Evolutionary conservation across 2,113 vertebrate species (phyloP).

Genomic region (Brienomyrus longianalis): DNA sequence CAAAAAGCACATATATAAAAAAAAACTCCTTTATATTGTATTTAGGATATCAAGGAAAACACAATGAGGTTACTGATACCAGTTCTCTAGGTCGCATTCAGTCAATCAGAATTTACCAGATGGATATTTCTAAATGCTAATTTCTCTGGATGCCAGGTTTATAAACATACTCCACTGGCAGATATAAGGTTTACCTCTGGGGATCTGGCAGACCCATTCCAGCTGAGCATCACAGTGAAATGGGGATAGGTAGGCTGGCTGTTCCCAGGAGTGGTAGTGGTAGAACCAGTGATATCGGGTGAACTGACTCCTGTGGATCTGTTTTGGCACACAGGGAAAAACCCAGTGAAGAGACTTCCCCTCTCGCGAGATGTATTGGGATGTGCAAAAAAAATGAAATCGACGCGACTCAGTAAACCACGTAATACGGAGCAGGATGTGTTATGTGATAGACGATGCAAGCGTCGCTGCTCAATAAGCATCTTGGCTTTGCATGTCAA

Average conservation of each 20-base stretch:
- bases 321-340: neutral
- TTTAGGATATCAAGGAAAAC: neutral
- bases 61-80: neutral
- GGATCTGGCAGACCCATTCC: constrained; percentile 92
- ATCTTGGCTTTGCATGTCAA: neutral
- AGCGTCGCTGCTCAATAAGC: neutral
- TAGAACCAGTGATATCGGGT: constrained; percentile 12
- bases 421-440: neutral
- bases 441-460: neutral
- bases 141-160: neutral
- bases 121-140: neutral
- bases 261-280: neutral
- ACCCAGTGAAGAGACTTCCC: neutral
- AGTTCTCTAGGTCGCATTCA: neutral
- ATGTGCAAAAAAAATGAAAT: neutral
- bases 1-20: neutral
- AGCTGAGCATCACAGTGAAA: constrained; percentile 81
- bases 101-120: neutral
- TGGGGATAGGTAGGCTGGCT: constrained; percentile 42
- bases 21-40: neutral
- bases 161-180: neutral
- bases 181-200: constrained; percentile 63
- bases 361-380: neutral
- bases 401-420: neutral
- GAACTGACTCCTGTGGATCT: constrained; percentile 43